Conservation (phyloP, 2,113 vertebrate genomes). For the Prionailurus viverrinus region DNA sequence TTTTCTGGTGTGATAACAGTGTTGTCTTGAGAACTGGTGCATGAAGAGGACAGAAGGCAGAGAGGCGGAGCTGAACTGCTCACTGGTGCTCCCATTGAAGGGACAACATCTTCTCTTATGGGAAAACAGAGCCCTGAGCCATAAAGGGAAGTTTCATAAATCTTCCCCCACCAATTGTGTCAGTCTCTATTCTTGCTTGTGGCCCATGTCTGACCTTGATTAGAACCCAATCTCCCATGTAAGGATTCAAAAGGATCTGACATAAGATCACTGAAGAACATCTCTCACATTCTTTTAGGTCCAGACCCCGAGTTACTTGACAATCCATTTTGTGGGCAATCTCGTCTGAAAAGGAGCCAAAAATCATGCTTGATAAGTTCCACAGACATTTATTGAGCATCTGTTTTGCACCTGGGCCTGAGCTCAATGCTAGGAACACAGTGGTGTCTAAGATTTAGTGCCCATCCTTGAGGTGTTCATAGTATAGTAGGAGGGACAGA, state of each 20-base stretch:
- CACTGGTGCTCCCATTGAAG: constrained; percentile 80
- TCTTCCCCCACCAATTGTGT: constrained; percentile 78
- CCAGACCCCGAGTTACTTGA: constrained; percentile 72
- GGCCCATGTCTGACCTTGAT: constrained; percentile 82
- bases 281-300: constrained; percentile 75
- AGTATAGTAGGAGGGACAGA: neutral
- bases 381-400: neutral
- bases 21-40: constrained; percentile 84
- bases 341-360: constrained; percentile 72
- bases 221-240: constrained; percentile 78
- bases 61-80: constrained; percentile 79
- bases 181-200: constrained; percentile 77
- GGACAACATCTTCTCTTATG: constrained; percentile 83
- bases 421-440: neutral
- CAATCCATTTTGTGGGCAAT: constrained; percentile 76
- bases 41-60: constrained; percentile 85
- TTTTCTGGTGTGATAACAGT: constrained; percentile 86
- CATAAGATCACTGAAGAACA: constrained; percentile 79
- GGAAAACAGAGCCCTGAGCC: constrained; percentile 84
- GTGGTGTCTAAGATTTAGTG: neutral
- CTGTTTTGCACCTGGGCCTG: neutral
- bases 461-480: neutral
- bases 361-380: neutral
- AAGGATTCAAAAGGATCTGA: constrained; percentile 80
- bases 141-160: constrained; percentile 81